Evolutionary conservation across 2,888 invertebrate genomes (phyloP), one percentile per base, ranked within the genome.

Genomic region (Cistogaster globosa): DNA sequence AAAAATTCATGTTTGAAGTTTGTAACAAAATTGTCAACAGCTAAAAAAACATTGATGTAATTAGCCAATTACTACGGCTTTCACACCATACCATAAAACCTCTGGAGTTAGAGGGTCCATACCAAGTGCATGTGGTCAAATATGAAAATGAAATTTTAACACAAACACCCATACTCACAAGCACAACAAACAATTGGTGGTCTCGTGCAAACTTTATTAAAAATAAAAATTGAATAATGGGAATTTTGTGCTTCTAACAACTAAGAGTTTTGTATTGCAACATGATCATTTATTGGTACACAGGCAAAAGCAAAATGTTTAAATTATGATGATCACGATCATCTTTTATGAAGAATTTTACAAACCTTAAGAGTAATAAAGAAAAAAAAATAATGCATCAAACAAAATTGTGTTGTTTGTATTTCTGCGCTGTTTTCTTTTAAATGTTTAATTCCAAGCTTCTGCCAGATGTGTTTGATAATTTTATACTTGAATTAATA

Each of bases 51-150:
- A 82, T 62, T 79, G 82, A 74, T 88, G 88, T 89, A 89, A 90
- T 90, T 90, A 89, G 89, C 87, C 90, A 89, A 90, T 89, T 90
- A 90, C 89, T 88, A 89, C 82, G 88, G 87, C 88, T 89, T 89
- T 89, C 89, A 89, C 90, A 89, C 90, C 83, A 87, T 74, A 76
- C 76, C 62, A 69, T 48, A 58, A 53, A 80, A 68, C 12, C 20
- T 58, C 48, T 60, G 26, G 7, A 83, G 62, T 62, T 3, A n/a
- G 18, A 71, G 48, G 12, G 16, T 48, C 12, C 26, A 57, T 14
- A 36, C 53, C 51, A 57, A 57, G 71, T 60, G 58, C 63, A 68
- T 53, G 65, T 77, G 72, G 60, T 62, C 75, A 79, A 32, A 26
- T 53, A 60, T 22, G 48, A 71, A 71, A 57, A 36, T 45, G 11